Base-by-base conservation (phyloP, 2,797 vertebrate genomes). In the Silurus aristotelis region DNA sequence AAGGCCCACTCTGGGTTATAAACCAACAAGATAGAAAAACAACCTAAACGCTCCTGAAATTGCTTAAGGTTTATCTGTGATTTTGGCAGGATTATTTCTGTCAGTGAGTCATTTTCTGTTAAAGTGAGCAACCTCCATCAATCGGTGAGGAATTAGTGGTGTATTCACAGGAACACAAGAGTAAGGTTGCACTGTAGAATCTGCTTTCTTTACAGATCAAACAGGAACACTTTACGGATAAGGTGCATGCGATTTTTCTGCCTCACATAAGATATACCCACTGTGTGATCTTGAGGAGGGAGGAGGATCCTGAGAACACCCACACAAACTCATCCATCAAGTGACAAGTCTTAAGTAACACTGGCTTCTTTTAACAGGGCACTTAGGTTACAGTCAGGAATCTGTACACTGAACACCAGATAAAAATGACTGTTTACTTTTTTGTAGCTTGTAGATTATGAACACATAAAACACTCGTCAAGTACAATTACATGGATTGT, bases 131-230 rank as follows among this genome's bases (percentile, higher is more conserved):
- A 43, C 19, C 76, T 76, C 86, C 27, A 80, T 56, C 38, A 17
- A 75, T 25, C 25, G 46, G 43, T 78, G 64, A 77, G 20, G 76
- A 76, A 71, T 84, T 66, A 67, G 61, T 38, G 20, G 60, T 63
- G 76, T 19, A 66, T 70, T 77, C 10, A 60, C 14, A 27, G 68
- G 27, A 61, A 7, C 63, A 58, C 5, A 63, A 64, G 86, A 80
- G 55, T 88, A 80, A 71, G 84, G 56, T 68, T 71, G 68, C 85
- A 77, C 83, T 86, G 80, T 20, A 66, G 73, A 84, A 85, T 87
- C 80, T 71, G 25, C 79, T 86, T 88, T 83, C 83, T 83, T 78
- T 27, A 19, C 27, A 80, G 81, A 84, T 89, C 87, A 86, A 87
- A 19, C 79, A 76, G 43, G 1, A 19, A 52, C 25, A 43, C 52